Evolutionary conservation across 2,113 vertebrate species (phyloP).

Genomic region (Chaetorhynchus papuensis): DNA sequence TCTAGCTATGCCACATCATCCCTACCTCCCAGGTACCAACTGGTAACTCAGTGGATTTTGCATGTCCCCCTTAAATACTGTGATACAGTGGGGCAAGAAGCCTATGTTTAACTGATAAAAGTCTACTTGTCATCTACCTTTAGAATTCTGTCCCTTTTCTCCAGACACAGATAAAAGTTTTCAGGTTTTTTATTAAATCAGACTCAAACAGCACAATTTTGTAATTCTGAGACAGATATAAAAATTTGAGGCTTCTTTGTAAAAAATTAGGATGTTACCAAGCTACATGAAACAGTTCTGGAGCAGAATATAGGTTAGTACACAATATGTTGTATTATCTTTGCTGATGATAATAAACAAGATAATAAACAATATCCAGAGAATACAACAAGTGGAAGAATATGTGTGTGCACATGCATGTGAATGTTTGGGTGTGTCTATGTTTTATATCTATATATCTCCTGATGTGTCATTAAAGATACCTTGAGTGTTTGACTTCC

Average conservation of each 20-base stretch:
- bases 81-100: background rate
- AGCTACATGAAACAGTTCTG: background rate
- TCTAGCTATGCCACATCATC: background rate
- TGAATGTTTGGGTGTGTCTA: background rate
- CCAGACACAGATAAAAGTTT: background rate
- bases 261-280: background rate
- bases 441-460: background rate
- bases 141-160: background rate
- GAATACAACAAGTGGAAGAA: background rate
- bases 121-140: background rate
- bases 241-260: background rate
- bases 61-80: background rate
- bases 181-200: background rate
- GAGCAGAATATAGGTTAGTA: background rate
- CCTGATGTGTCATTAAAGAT: background rate
- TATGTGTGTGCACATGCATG: rapidly evolving
- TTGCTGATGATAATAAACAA: background rate
- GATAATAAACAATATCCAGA: background rate
- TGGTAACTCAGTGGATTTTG: background rate
- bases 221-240: background rate
- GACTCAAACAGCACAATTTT: background rate
- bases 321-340: background rate
- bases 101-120: background rate
- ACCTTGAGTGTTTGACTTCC: background rate
- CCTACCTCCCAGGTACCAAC: background rate